Conservation (phyloP, 2,888 invertebrate species). For the Epicampocera succincta region DNA sequence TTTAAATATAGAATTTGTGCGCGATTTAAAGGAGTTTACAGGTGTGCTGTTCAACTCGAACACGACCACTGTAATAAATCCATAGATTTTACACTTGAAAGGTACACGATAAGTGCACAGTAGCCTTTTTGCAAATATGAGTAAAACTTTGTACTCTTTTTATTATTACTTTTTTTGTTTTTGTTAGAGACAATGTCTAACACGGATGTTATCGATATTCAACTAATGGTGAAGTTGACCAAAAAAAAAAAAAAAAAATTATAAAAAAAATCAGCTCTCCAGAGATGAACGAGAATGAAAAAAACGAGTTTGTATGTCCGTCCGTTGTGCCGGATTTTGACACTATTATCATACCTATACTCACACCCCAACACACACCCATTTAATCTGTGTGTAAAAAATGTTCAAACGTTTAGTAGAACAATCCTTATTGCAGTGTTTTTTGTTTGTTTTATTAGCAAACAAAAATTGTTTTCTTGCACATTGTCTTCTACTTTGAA, state of each 20-base stretch:
- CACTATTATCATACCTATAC: conserved; percentile 56
- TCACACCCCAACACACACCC: background rate
- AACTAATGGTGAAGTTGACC: conserved; percentile 71
- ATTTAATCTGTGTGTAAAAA: conserved; percentile 15
- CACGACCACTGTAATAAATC: too few species aligned
- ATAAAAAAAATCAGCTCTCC: conserved; percentile 26
- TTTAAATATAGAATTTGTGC: too few species aligned
- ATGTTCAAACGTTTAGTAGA: conserved; percentile 46
- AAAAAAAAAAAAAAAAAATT: conserved; percentile 43
- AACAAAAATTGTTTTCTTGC: conserved; percentile 26
- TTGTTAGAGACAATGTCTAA: conserved; percentile 61
- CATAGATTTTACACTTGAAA: conserved; percentile 39
- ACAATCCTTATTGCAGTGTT: conserved; percentile 71
- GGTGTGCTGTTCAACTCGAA: too few species aligned
- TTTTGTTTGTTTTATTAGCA: conserved; percentile 33
- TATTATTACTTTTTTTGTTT: too few species aligned
- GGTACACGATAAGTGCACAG: conserved; percentile 65
- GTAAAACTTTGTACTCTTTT: conserved; percentile 47
- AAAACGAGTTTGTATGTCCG: conserved; percentile 59
- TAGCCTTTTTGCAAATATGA: background rate
- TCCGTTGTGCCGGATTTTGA: conserved; percentile 62
- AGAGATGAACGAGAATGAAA: conserved; percentile 49
- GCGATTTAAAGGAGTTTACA: too few species aligned
- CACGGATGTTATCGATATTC: conserved; percentile 73
- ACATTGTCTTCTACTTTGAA: conserved; percentile 25